Percentiles rank a stretch among this genome's conserved stretches.
Conservation (phyloP, 2,888 invertebrate genomes). For the Torymus aiolomorphi region DNA sequence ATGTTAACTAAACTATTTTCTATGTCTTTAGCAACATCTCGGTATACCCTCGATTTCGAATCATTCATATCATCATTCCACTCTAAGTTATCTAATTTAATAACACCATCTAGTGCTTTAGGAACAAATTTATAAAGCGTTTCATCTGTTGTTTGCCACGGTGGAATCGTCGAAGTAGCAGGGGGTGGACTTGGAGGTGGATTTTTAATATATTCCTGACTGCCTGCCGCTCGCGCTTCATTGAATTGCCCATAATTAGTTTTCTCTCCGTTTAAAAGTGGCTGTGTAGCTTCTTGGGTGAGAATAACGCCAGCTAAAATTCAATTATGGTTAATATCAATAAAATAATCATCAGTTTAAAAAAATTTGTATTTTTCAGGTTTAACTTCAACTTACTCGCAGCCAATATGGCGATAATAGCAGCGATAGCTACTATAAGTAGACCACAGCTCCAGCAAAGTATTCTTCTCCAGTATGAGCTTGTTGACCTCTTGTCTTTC, state of each 20-base stretch:
- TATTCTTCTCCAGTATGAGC: constrained; percentile 80
- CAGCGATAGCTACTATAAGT: constrained; percentile 80
- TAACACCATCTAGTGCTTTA: constrained; percentile 82
- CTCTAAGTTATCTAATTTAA: constrained; percentile 82
- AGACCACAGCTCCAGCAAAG: constrained; percentile 84
- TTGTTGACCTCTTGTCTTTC: constrained; percentile 85
- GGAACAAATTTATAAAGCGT: constrained; percentile 78
- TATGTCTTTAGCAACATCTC: constrained; percentile 79
- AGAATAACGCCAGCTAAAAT: constrained; percentile 83
- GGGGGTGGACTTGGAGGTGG: constrained; percentile 72
- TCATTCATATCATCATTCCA: constrained; percentile 80
- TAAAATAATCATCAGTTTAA: too few relatives aligned
- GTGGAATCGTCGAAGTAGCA: constrained; percentile 68
- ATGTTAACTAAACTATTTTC: constrained; percentile 79
- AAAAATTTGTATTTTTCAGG: too few relatives aligned
- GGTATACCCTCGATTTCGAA: constrained; percentile 80
- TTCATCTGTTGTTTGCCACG: constrained; percentile 73
- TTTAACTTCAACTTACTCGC: constrained; percentile 79
- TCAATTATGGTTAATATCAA: constrained; percentile 4
- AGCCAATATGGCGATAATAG: constrained; percentile 84
- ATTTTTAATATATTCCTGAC: constrained; percentile 71
- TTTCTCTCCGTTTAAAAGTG: constrained; percentile 67
- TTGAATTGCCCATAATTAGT: constrained; percentile 79
- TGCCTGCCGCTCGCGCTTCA: constrained; percentile 77
- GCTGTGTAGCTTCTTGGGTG: constrained; percentile 79